phyloP scores from a whole-genome alignment of 2,113 vertebrate genomes.

The Canis aureus region DNA sequence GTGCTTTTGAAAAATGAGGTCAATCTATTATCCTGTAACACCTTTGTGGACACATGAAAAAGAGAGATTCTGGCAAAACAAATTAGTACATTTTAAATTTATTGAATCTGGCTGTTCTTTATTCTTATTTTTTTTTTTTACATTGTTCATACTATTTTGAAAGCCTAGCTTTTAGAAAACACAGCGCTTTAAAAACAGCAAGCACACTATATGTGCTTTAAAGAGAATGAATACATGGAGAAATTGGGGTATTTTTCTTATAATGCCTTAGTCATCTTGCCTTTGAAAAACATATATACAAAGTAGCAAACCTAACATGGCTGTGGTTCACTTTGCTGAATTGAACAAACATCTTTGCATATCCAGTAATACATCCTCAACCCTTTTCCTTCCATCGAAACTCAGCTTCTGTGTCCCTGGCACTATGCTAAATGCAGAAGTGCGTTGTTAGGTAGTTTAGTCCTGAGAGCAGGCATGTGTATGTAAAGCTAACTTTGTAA shows the following conservation, averaged over 20 bases:
- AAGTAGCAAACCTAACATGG: neutral
- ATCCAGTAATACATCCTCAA: too few species aligned
- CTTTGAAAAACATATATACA: neutral
- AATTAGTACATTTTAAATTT: neutral
- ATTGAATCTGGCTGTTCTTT: neutral
- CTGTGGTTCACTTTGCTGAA: neutral
- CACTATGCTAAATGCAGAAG: neutral
- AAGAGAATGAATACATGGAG: neutral
- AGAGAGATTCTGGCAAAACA: neutral
- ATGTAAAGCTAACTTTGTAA: neutral
- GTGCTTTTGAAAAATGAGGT: neutral
- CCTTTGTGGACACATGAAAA: neutral
- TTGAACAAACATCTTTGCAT: neutral
- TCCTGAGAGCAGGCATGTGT: neutral
- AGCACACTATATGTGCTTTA: neutral
- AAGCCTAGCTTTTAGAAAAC: neutral
- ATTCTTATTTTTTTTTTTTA: neutral
- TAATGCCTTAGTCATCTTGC: neutral
- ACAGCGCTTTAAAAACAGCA: neutral
- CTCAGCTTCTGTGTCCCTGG: neutral
- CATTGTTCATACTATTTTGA: neutral
- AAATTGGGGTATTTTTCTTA: neutral
- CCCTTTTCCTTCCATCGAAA: neutral
- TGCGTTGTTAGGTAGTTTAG: neutral
- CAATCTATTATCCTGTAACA: neutral